Conservation (phyloP, 2,888 invertebrate genomes). For the Lithosia quadra region DNA sequence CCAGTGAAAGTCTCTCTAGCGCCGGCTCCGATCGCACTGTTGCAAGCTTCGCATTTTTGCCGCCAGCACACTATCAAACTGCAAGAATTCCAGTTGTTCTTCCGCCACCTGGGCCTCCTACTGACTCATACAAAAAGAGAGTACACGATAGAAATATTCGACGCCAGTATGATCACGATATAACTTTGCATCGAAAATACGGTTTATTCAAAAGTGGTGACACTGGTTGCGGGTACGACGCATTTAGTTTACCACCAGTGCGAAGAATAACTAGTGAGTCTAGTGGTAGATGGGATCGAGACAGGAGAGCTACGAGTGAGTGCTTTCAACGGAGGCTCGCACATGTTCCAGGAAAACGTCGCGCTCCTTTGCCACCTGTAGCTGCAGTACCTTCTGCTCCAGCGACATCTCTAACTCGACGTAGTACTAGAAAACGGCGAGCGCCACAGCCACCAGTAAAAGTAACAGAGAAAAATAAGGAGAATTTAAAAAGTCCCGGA, state of each 20-base stretch:
- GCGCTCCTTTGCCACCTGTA: constrained; percentile 90
- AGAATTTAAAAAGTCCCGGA: constrained; percentile 44
- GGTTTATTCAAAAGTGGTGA: constrained; percentile 77
- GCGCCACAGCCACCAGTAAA: constrained; percentile 86
- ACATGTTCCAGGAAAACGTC: constrained; percentile 92
- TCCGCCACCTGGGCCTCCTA: constrained; percentile 86
- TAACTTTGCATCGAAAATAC: constrained; percentile 89
- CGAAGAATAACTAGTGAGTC: constrained; percentile 52
- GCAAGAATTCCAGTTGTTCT: constrained; percentile 72
- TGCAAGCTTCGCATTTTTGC: constrained; percentile 90
- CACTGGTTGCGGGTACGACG: constrained; percentile 69
- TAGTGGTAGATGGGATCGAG: constrained; percentile 63
- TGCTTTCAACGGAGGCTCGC: constrained; percentile 87
- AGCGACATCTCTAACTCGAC: constrained; percentile 62
- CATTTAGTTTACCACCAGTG: constrained; percentile 71
- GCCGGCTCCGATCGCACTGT: constrained; percentile 91
- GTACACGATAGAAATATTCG: constrained; percentile 87
- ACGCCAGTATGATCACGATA: constrained; percentile 86
- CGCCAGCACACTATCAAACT: constrained; percentile 83
- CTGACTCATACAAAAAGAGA: constrained; percentile 88
- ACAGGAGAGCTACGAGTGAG: constrained; percentile 88
- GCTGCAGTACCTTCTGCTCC: constrained; percentile 62
- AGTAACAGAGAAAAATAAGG: constrained; percentile 50
- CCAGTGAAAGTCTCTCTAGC: constrained; percentile 88
- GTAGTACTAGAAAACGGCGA: constrained; percentile 77